Conservation (phyloP, 2,888 invertebrate species). For the Rhagonycha lutea region DNA sequence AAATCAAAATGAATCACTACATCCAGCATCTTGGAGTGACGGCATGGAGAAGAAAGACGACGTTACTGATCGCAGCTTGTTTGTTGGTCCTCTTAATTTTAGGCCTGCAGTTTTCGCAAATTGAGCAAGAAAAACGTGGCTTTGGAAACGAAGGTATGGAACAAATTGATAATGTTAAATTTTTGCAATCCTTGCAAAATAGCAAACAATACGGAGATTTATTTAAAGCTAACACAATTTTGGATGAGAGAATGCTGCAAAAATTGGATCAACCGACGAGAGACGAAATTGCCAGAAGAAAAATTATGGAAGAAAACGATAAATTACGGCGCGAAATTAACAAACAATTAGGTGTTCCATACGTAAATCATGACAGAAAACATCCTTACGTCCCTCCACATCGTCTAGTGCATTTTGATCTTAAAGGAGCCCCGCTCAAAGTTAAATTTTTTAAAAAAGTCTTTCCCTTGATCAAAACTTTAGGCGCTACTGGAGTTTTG, state of each 20-base stretch:
- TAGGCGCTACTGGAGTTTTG: slow-evolving; percentile 73
- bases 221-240: background rate
- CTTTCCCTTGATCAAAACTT: slow-evolving; percentile 60
- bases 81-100: slow-evolving; percentile 54
- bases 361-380: slow-evolving; percentile 51
- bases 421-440: slow-evolving; percentile 78
- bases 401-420: slow-evolving; percentile 73
- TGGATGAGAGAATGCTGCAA: slow-evolving; percentile 15
- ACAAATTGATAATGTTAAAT: slow-evolving; percentile 28
- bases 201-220: slow-evolving; percentile 2
- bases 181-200: slow-evolving; percentile 23
- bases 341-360: slow-evolving; percentile 54
- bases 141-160: slow-evolving; percentile 30
- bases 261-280: slow-evolving; percentile 52
- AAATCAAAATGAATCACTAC: slow-evolving; percentile 44
- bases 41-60: slow-evolving; percentile 58
- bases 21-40: slow-evolving; percentile 55
- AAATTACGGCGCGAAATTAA: slow-evolving; percentile 44
- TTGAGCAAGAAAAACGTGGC: slow-evolving; percentile 31
- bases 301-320: slow-evolving; percentile 27
- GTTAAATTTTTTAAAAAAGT: slow-evolving; percentile 63
- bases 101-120: slow-evolving; percentile 55
- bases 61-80: slow-evolving; percentile 52
- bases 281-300: slow-evolving; percentile 46
- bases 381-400: slow-evolving; percentile 58